Evolutionary conservation across 2,888 invertebrate species (phyloP), one percentile per base, ranked within the genome.

Genomic region (Limnephilus marmoratus): DNA sequence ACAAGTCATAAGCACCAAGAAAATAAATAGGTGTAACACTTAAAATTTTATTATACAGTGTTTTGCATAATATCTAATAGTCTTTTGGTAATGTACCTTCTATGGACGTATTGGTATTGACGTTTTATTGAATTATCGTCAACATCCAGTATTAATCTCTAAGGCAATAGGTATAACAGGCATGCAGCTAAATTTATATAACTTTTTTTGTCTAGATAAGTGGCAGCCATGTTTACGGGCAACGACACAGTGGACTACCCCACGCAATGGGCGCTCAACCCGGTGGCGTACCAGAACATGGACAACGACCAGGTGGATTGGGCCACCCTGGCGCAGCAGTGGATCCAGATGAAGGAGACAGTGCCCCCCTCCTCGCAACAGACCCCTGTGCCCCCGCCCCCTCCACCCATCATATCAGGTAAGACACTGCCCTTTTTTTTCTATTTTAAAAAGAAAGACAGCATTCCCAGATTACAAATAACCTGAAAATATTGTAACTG

Each of bases 271-370:
- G 97, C 98, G 90, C 95, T 98, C 93, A 98, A 98, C 96, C 98
- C 98, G 93, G 97, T 97, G 91, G 97, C 97, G 90, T 98, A 98
- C 95, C 98, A 98, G 96, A 98, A 98, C 95, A 96, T 98, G 95
- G 97, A 98, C 94, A 97, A 97, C 94, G 98, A 98, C 95, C 97
- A 98, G 95, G 99, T 99, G 93, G 99, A 99, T 95, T 99, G 99
- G 99, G 99, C 99, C 18, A 98, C 98, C 53, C 96, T 99, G 94
- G 99, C 99, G 45, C 99, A 99, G 95, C 99, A 99, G 97, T 99
- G 99, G 99, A 99, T 99, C 94, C 98, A 98, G 95, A 99, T 99
- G 98, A 98, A 99, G 95, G 98, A 98, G 94, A 97, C 97, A 13
- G 95, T 95, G 34, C 95, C 96, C 3, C 95, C 94, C 53, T 95